Conservation (phyloP, 2,113 vertebrate genomes). For the Oncorhynchus clarkii region DNA sequence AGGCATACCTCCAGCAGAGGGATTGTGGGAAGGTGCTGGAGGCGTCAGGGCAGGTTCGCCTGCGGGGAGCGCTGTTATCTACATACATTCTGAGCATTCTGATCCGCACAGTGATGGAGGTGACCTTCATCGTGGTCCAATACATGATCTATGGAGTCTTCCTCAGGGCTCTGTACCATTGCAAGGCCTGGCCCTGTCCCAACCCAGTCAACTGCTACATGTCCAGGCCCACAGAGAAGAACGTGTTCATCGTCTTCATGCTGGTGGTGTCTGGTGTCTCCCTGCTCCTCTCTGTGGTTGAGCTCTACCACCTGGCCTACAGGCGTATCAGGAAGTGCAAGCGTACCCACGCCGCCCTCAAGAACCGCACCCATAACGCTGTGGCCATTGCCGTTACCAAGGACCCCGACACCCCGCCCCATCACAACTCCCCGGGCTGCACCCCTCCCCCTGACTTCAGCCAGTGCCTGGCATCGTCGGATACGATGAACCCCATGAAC, state of each 20-base stretch:
- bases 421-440: constrained; percentile 63
- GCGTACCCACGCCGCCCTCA: constrained; percentile 2
- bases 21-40: constrained; percentile 66
- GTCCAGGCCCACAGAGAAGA: constrained; percentile 96
- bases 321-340: constrained; percentile 73
- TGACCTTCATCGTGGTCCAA: constrained; percentile 90
- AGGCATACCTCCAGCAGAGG: constrained; percentile 73
- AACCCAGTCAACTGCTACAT: constrained; percentile 95
- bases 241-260: constrained; percentile 97
- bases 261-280: constrained; percentile 88
- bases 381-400: constrained; percentile 18
- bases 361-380: constrained; percentile 41
- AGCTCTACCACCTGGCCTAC: constrained; percentile 91
- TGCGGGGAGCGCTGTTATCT: constrained; percentile 84
- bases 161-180: constrained; percentile 84
- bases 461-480: constrained; percentile 75
- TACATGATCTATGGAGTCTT: constrained; percentile 92
- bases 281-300: constrained; percentile 85
- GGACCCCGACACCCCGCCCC: constrained; percentile 59
- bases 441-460: constrained; percentile 89
- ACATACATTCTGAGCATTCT: constrained; percentile 93
- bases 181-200: constrained; percentile 85
- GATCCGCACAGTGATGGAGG: constrained; percentile 89
- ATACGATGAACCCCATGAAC: constrained; percentile 43
- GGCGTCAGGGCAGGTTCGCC: constrained; percentile 69